These are phyloP conservation scores for Sebastes fasciatus DNA, from an alignment of 2,113 vertebrate genomes.

Conservation along the genomic window DNA sequence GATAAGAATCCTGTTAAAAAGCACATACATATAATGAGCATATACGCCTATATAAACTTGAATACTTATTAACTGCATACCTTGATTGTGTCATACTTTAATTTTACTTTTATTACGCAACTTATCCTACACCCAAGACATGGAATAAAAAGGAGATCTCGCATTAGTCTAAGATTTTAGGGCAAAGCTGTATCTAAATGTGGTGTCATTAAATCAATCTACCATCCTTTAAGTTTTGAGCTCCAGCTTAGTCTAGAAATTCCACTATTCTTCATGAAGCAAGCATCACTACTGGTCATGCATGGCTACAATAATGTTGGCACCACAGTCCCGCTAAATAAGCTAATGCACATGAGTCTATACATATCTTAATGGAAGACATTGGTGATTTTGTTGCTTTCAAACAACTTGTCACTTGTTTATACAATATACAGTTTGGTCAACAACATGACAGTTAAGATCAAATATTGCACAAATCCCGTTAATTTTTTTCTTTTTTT, in stretches of 20 bases:
- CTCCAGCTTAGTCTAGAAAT: conserved; percentile 60
- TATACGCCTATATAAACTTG: neutral
- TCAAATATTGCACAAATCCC: conserved; percentile 96
- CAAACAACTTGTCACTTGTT: conserved; percentile 99
- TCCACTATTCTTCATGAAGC: conserved; percentile 82
- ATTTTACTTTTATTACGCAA: conserved; percentile 1
- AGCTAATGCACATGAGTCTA: conserved; percentile 98
- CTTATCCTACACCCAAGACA: conserved; percentile 14
- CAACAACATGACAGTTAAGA: conserved; percentile 84
- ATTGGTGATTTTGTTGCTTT: conserved; percentile 99
- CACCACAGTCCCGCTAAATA: conserved; percentile 93
- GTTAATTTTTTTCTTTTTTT: conserved; percentile 31
- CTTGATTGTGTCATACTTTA: conserved; percentile 19
- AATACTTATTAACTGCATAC: conserved; percentile 10
- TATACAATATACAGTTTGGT: conserved; percentile 96
- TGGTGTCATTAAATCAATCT: conserved; percentile 7
- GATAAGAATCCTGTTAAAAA: conserved; percentile 13
- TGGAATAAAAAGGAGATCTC: conserved; percentile 27
- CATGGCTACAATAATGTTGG: conserved; percentile 92
- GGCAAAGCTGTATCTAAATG: conserved; percentile 29
- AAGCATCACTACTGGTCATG: conserved; percentile 95
- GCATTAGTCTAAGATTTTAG: conserved; percentile 27
- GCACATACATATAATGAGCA: conserved; percentile 12
- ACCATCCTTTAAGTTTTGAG: conserved; percentile 9
- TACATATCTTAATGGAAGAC: conserved; percentile 99